Conservation (phyloP, 2,797 vertebrate species). For the Pseudomugil tenellus region DNA sequence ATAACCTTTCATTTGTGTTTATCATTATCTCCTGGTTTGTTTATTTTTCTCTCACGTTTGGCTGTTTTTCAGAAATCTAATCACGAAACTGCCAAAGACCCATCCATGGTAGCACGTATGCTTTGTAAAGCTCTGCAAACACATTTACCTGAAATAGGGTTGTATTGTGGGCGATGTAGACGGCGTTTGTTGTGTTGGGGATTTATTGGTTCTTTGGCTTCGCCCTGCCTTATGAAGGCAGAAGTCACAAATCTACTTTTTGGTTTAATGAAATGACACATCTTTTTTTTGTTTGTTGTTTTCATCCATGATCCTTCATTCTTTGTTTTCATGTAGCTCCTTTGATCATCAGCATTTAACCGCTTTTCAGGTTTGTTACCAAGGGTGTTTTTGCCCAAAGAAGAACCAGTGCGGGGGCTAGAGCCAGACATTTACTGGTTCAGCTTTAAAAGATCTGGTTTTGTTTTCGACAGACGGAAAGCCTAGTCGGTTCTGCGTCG, state of each 20-base stretch:
- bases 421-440: too few relatives aligned
- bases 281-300: background rate
- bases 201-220: background rate
- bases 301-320: background rate
- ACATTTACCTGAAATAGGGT: background rate
- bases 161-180: background rate
- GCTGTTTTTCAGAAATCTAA: background rate
- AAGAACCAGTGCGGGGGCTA: too few relatives aligned
- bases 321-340: background rate
- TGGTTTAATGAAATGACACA: background rate
- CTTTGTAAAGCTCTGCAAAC: background rate
- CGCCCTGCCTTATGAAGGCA: background rate
- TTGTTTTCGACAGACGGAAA: too few relatives aligned
- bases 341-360: background rate
- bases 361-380: background rate
- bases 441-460: too few relatives aligned
- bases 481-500: too few relatives aligned
- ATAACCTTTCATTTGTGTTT: background rate
- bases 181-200: background rate
- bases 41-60: background rate
- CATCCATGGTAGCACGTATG: background rate
- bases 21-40: background rate
- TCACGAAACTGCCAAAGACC: background rate
- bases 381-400: too few relatives aligned
- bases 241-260: background rate